Percentiles rank a stretch among this genome's conserved stretches.
Conservation (phyloP, 2,797 vertebrate genomes). For the Lacerta agilis region DNA sequence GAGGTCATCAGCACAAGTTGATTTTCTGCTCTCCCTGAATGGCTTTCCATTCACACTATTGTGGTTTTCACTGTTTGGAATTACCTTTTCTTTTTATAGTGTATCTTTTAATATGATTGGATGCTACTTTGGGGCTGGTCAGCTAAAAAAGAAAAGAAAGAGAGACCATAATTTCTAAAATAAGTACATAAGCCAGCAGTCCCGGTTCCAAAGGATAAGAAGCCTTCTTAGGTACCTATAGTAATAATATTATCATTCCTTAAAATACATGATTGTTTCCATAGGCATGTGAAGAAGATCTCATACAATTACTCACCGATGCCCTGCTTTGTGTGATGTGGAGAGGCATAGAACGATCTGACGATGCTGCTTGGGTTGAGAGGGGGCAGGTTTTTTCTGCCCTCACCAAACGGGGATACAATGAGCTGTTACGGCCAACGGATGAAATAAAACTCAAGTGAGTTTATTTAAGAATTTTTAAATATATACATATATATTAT, state of each 20-base stretch:
- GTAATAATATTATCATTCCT: not conserved
- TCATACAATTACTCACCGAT: conserved; percentile 87
- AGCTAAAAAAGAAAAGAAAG: not conserved
- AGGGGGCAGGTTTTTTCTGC: conserved; percentile 96
- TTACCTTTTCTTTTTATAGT: not conserved
- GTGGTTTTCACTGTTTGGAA: not conserved
- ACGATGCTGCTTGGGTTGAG: conserved; percentile 91
- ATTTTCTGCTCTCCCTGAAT: not conserved
- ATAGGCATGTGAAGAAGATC: conserved; percentile 90
- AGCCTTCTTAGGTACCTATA: not conserved
- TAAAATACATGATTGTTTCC: conserved; percentile 22
- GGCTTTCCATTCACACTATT: not conserved
- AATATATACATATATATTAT: too few species aligned
- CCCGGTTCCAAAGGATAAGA: not conserved
- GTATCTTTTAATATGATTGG: not conserved
- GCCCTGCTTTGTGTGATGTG: conserved; percentile 91
- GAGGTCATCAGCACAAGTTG: not conserved
- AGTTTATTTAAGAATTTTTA: conserved; percentile 34
- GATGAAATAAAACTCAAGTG: conserved; percentile 95
- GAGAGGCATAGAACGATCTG: conserved; percentile 93
- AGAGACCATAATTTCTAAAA: not conserved
- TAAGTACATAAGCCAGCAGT: not conserved
- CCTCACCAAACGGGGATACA: conserved; percentile 89
- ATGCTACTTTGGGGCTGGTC: not conserved
- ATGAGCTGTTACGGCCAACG: conserved; percentile 89